Base-by-base conservation (phyloP, 2,888 invertebrate genomes). In the Mayetiola destructor region DNA sequence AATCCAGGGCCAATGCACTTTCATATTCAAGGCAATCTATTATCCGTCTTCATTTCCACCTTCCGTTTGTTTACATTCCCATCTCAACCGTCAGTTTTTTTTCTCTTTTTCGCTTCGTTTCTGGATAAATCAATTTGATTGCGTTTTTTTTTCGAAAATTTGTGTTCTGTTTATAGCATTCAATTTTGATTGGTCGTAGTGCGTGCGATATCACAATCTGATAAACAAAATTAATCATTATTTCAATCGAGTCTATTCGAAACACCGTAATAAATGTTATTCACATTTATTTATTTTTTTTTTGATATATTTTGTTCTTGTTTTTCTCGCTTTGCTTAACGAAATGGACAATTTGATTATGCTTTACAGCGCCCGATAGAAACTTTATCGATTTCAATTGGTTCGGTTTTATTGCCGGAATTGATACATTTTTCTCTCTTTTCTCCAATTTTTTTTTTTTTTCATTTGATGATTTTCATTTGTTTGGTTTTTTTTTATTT, bases 181-280 rank as follows among this genome's bases (percentile, higher is more conserved):
- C n/a, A n/a, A n/a, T n/a, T n/a, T n/a, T n/a, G n/a, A n/a, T n/a
- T n/a, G n/a, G n/a, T n/a, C n/a, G n/a, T n/a, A n/a, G n/a, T n/a
- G n/a, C n/a, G 27, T 14, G 48, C 48, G 27, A 48, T 48, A 27
- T n/a, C 42, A 23, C 12, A 12, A 23, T 48, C 48, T 48, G 48
- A 48, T 48, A 48, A 48, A 48, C 48, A 48, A 48, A 42, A 48
- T 48, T 48, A 48, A 48, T 27, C 48, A 48, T 48, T 48, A 48
- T 48, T 27, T 27, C 16, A 16, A 16, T 48, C 21, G 37, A 37
- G 12, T 3, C n/a, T n/a, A n/a, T n/a, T n/a, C n/a, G n/a, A n/a
- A n/a, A n/a, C n/a, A n/a, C n/a, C n/a, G n/a, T n/a, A n/a, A n/a
- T n/a, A n/a, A n/a, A n/a, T n/a, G n/a, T n/a, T n/a, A n/a, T n/a